Base-by-base conservation (phyloP, 2,888 invertebrate species). In the Andrena flavipes region DNA sequence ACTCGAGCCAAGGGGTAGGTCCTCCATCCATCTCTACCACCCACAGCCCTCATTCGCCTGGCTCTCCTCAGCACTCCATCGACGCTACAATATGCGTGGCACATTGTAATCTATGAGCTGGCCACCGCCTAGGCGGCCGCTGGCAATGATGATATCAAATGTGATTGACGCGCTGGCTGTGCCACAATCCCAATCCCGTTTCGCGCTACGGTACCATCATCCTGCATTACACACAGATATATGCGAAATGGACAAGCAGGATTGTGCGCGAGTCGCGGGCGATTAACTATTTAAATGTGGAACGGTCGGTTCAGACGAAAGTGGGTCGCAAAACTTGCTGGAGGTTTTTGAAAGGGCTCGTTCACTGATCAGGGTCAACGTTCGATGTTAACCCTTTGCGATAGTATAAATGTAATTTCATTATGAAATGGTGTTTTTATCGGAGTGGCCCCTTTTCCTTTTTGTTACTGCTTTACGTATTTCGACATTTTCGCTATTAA, bases 141-240 rank as follows among this genome's bases (percentile, higher is more conserved):
- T 60, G 80, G 89, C 88, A 68, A 87, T 76, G 88, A 90, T 90
- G 84, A 88, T 91, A 91, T 91, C 90, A 89, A 89, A 90, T 84
- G 82, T 91, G 89, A 90, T 91, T 86, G 87, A 90, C 86, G 89
- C 85, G 82, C 74, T 75, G 77, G 42, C 80, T 65, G 72, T 84
- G 48, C 86, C 73, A 73, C 83, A 86, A 90, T 87, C 88, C 81
- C 77, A 67, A 80, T 51, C 80, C 76, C 59, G 70, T 79, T 63
- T 73, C 65, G 74, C 56, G 69, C 72, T 30, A 48, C 54, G 73
- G 49, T 49, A 82, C 60, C 76, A 71, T 81, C 87, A 20, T 73
- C 80, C 59, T 71, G 49, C 64, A 20, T 33, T 63, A 54, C 69
- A 20, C 49, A 59, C 42, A 16, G 48, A 49, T 54, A 59, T 30